Conservation (phyloP, 2,888 invertebrate species). For the Rotaria socialis region DNA sequence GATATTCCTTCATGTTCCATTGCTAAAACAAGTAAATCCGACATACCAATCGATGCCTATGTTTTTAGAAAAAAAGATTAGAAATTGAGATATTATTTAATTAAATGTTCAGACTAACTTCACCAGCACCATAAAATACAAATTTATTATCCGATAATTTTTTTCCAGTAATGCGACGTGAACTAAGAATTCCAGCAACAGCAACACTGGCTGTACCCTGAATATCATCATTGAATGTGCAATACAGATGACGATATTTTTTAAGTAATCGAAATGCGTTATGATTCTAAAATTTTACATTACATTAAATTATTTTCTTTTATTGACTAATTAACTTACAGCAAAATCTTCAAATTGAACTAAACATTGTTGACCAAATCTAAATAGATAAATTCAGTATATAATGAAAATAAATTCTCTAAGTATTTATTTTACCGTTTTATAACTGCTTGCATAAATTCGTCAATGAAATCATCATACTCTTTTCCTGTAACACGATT, state of each 20-base stretch:
- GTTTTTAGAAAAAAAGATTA: slow-evolving; percentile 42
- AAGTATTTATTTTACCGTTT: slow-evolving; percentile 51
- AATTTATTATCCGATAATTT: slow-evolving; percentile 77
- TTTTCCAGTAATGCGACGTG: slow-evolving; percentile 76
- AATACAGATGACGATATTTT: slow-evolving; percentile 77
- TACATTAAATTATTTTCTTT: not conserved
- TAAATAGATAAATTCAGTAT: slow-evolving; percentile 47
- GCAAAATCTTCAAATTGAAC: slow-evolving; percentile 90
- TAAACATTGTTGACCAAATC: slow-evolving; percentile 59
- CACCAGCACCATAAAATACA: slow-evolving; percentile 93
- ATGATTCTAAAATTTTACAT: slow-evolving; percentile 64
- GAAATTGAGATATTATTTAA: no score
- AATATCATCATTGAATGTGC: slow-evolving; percentile 82
- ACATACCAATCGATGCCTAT: slow-evolving; percentile 86
- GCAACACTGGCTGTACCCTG: slow-evolving; percentile 79
- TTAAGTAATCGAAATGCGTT: slow-evolving; percentile 85
- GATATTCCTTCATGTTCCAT: slow-evolving; percentile 74
- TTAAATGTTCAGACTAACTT: slow-evolving; percentile 64
- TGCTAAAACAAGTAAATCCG: slow-evolving; percentile 81
- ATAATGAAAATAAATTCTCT: not conserved
- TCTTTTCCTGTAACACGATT: slow-evolving; percentile 72
- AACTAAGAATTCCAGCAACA: slow-evolving; percentile 83
- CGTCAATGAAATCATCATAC: slow-evolving; percentile 85
- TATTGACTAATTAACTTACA: not conserved
- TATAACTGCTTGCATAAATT: slow-evolving; percentile 84